Evolutionary conservation across 2,113 vertebrate species (phyloP).

Genomic region (Xiphophorus hellerii): DNA sequence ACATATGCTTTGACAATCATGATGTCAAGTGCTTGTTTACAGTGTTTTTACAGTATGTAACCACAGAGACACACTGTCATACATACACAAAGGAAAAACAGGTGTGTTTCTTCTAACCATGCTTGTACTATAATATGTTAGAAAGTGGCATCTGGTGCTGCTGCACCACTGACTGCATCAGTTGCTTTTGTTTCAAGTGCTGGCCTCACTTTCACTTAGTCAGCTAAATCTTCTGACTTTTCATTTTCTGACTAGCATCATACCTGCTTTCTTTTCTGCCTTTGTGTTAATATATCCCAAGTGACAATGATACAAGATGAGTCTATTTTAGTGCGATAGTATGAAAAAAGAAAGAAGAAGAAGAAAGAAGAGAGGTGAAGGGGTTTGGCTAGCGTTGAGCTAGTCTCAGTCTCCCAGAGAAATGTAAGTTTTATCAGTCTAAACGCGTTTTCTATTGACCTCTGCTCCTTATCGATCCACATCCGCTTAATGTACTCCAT

Average conservation of each 20-base stretch:
- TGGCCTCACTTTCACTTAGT: conserved; percentile 4
- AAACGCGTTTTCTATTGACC: conserved; percentile 59
- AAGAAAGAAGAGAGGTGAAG: conserved; percentile 23
- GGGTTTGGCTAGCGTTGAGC: conserved; percentile 22
- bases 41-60: no score
- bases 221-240: background rate
- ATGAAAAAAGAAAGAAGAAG: conserved; percentile 26
- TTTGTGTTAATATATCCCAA: conserved; percentile 50
- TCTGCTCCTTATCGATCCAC: conserved; percentile 53
- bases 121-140: conserved; percentile 20
- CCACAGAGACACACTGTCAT: background rate
- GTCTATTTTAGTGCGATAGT: conserved; percentile 36
- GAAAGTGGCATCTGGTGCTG: conserved; percentile 34
- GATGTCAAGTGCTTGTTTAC: no score
- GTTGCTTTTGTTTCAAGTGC: conserved; percentile 34
- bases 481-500: conserved; percentile 52
- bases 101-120: conserved; percentile 11
- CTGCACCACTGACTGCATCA: background rate
- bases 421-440: conserved; percentile 55
- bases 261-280: conserved; percentile 15
- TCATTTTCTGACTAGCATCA: conserved; percentile 21
- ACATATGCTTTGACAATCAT: no score
- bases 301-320: conserved; percentile 21
- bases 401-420: conserved; percentile 26
- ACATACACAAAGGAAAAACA: background rate